Evolutionary conservation across 37 sponge, comb jelly and placozoan species (phyloP), one percentile per base, ranked within the genome.

Genomic region (Spongilla lacustris): DNA sequence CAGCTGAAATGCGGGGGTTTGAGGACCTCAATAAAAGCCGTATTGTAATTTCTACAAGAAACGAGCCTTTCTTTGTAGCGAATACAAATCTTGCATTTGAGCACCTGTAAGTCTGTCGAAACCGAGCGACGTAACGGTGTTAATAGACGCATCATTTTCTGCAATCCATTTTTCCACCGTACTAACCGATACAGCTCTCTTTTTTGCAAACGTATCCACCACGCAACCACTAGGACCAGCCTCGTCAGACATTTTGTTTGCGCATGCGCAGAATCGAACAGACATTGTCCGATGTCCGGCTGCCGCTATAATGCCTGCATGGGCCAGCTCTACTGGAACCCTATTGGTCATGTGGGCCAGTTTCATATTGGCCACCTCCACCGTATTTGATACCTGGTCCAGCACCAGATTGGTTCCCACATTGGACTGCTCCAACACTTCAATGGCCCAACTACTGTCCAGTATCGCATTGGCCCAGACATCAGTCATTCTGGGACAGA

Each of bases 271-370:
- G 72, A 75, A 36, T 36, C 66, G 84, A 31, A 36, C 84, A 30
- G 84, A 83, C 36, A 73, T 73, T 83, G 75, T 83, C 84, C 58
- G 84, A 38, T 83, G 84, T 41, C 75, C 73, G 84, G 49, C 25
- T 38, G 75, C 49, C 28, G 38, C 46, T 83, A 67, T 28, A 50
- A 83, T 50, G 66, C 35, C 49, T 73, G 75, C 41, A 41, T 41
- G 41, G 41, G 41, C 41, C 41, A 9, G 6, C 41, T 41, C 41
- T 41, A 41, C 41, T 41, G 3, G 41, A 41, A 41, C 41, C 41
- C 41, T 41, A 41, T 41, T 41, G 41, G 3, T 6, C 41, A 41
- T 6, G 41, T 41, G 41, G 41, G 6, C 6, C 41, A 41, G 41
- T 41, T 41, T 3, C 41, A 41, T 41, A 41, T 41, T 41, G 41